phyloP scores from a whole-genome alignment of 2,888 invertebrate species.

The Drosophila robusta region DNA sequence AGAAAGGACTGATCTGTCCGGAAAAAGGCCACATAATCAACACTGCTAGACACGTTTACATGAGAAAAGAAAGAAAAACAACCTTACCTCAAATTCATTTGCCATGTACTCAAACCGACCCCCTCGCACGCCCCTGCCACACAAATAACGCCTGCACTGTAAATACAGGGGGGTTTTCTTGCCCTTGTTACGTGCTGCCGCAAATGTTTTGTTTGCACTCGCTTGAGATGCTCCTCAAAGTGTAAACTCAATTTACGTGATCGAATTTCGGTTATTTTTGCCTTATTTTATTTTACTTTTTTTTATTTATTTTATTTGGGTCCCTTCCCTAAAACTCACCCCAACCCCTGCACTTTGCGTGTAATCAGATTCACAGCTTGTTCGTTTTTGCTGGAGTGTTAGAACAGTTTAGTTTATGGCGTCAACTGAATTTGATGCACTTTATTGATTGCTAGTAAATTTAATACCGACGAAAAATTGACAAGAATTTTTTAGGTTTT shows the following conservation, averaged over 20 bases:
- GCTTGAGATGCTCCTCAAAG: slow-evolving; percentile 43
- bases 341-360: slow-evolving; percentile 10
- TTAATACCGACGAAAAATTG: too few relatives aligned
- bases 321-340: too few relatives aligned
- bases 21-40: too few relatives aligned
- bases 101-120: neutral
- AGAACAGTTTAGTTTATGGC: neutral
- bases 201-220: slow-evolving; percentile 45
- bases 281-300: slow-evolving; percentile 32
- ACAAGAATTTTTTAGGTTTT: too few relatives aligned
- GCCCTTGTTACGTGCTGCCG: slow-evolving; percentile 42
- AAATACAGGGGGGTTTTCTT: slow-evolving; percentile 27
- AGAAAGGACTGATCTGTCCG: too few relatives aligned
- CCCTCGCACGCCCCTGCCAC: slow-evolving; percentile 1
- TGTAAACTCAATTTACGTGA: slow-evolving; percentile 79
- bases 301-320: slow-evolving; percentile 4
- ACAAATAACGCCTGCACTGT: slow-evolving; percentile 24
- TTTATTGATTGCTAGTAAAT: neutral
- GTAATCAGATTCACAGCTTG: slow-evolving; percentile 65
- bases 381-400: slow-evolving; percentile 2
- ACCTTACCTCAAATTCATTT: slow-evolving; percentile 15
- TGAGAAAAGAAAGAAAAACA: neutral
- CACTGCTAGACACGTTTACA: neutral
- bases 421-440: neutral
- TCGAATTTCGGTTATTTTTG: slow-evolving; percentile 53